Evolutionary conservation across 23 tunicate species (phyloP), one percentile per base, ranked within the genome.

Genomic region (Styela clava): DNA sequence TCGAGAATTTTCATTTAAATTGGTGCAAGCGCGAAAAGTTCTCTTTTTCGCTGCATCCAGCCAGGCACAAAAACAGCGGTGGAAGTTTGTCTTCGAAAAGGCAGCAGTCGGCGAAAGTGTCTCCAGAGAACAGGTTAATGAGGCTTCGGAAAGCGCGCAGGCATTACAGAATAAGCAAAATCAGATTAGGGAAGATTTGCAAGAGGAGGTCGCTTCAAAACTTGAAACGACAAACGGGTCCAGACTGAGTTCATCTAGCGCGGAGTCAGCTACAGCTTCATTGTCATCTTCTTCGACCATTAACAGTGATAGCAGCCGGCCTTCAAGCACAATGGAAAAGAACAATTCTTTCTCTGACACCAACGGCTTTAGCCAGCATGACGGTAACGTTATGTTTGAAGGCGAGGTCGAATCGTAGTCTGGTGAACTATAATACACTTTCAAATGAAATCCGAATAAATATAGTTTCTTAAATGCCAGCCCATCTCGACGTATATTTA

Each of bases 21-120:
- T 93, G 44, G 52, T 37, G 24, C 98, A 93, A 77, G 98, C 89
- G 2, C 61, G 89, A 52, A 93, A 88, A 77, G 83, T 84, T 5
- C 65, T 68, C 1, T 70, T 31, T 32, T 93, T 87, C 35, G 89
- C 89, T 24, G 62, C 89, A 24, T 69, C 86, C 2, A 83, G 83
- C 30, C 30, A 61, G 26, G 84, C 52, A 24, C 78, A 35, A 34
- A 67, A 32, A 29, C 86, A 93, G 24, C 84, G 89, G 19, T 93
- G 98, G 98, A 85, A 61, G 52, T 93, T 74, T 81, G 98, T 91
- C 36, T 63, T 93, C 69, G 37, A 64, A 63, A 36, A 69, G 52
- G 98, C 88, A 56, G 81, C 87, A 64, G 51, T 44, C 44, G 98
- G 98, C 51, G 84, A 84, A 25, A 89, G 88, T 24, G 69, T 93